Percentiles rank a stretch among this genome's conserved stretches.
phyloP scores from a whole-genome alignment of 2,797 vertebrate species.

The Eulemur albifrons region DNA sequence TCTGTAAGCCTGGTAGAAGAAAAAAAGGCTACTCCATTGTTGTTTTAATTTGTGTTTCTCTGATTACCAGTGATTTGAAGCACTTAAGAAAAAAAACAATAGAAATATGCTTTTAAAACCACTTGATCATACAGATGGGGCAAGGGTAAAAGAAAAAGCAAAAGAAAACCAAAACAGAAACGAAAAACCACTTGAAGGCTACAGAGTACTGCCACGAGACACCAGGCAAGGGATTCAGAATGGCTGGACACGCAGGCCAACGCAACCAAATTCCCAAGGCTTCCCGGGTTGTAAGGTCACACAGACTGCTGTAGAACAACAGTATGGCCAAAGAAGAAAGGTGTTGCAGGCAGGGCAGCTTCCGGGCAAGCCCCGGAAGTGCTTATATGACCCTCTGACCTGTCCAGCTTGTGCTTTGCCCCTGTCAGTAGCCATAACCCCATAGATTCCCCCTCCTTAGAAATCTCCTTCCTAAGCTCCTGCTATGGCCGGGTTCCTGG shows the following conservation, averaged over 20 bases:
- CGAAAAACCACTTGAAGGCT: background rate
- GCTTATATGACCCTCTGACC: accelerated
- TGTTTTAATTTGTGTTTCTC: background rate
- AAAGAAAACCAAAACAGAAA: too few species aligned
- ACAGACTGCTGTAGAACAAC: background rate
- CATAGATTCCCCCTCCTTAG: background rate
- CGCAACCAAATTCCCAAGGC: background rate
- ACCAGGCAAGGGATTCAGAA: background rate
- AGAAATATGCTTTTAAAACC: background rate
- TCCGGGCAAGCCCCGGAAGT: accelerated
- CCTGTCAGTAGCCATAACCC: accelerated
- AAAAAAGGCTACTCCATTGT: background rate
- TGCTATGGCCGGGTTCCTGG: background rate
- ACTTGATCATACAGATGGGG: background rate
- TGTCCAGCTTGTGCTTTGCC: too few species aligned
- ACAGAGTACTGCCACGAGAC: background rate
- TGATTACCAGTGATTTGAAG: background rate
- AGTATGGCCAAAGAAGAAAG: background rate
- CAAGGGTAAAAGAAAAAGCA: too few species aligned
- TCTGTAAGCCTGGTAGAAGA: background rate
- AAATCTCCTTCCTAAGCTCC: background rate
- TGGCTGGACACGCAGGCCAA: accelerated
- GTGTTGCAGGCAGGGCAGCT: background rate
- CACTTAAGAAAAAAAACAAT: background rate
- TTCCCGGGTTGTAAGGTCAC: background rate